Evolutionary conservation across 92 coral and sea anemone species (phyloP).

Genomic region (Scolanthus callimorphus): DNA sequence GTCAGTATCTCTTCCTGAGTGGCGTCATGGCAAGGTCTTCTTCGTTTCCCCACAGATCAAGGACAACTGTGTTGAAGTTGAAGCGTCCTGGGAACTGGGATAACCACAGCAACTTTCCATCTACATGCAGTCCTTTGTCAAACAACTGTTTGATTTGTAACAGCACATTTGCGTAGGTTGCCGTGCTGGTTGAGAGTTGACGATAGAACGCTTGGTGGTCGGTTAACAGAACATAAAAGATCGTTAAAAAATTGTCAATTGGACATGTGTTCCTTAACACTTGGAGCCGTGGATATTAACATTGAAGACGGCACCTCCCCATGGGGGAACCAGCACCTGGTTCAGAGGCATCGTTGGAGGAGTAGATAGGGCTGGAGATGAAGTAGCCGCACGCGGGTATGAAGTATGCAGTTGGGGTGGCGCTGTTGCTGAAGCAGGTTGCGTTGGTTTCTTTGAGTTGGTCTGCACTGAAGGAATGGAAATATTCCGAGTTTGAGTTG

Average conservation of each 20-base stretch:
- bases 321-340: slow-evolving; percentile 55
- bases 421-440: not conserved
- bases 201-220: not conserved
- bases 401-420: too few species aligned
- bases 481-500: not conserved
- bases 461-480: too few species aligned
- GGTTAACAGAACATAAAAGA: slow-evolving; percentile 18
- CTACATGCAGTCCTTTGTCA: not conserved
- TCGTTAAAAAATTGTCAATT: slow-evolving; percentile 39
- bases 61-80: not conserved
- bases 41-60: slow-evolving; percentile 33
- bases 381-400: too few species aligned
- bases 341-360: not conserved
- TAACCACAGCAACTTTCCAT: slow-evolving; percentile 15
- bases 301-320: slow-evolving; percentile 37
- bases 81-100: slow-evolving; percentile 23
- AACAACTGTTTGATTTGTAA: not conserved
- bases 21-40: slow-evolving; percentile 19
- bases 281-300: too few species aligned
- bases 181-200: not conserved
- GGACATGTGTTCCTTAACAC: slow-evolving; percentile 43
- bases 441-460: not conserved
- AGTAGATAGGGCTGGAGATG: not conserved
- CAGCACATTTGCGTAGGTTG: not conserved
- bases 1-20: slow-evolving; percentile 8